phyloP scores from a whole-genome alignment of 2,113 vertebrate genomes.

The Hassar affinis region DNA sequence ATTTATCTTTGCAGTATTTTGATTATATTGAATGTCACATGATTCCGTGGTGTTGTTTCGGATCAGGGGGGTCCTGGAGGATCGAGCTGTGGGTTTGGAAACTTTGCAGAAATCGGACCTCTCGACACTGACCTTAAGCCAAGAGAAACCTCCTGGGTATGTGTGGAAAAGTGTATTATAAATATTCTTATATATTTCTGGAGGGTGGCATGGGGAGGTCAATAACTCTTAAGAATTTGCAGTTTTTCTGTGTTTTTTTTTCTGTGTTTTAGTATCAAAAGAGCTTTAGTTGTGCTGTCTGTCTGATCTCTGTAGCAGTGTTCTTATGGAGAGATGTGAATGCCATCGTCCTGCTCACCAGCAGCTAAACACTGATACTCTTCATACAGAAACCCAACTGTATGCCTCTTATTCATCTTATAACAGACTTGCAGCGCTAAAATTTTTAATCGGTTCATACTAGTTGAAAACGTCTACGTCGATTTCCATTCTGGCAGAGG shows the following conservation, averaged over 20 bases:
- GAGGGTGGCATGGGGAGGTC: no score
- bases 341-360: background rate
- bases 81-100: constrained; percentile 92
- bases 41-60: background rate
- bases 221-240: no score
- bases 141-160: constrained; percentile 87
- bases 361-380: no score
- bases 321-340: background rate
- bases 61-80: constrained; percentile 90
- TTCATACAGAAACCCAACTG: no score
- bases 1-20: background rate
- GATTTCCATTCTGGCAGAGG: no score
- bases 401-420: no score
- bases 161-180: background rate
- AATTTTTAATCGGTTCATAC: no score
- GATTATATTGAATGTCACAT: background rate
- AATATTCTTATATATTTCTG: no score
- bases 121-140: constrained; percentile 75
- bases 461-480: background rate
- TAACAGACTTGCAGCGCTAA: no score
- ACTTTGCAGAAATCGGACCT: constrained; percentile 95
- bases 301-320: background rate
- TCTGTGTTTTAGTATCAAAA: background rate
- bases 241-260: no score
- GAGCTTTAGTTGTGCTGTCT: background rate